Evolutionary conservation across 2,113 vertebrate species (phyloP).

Genomic region (Esox niger): DNA sequence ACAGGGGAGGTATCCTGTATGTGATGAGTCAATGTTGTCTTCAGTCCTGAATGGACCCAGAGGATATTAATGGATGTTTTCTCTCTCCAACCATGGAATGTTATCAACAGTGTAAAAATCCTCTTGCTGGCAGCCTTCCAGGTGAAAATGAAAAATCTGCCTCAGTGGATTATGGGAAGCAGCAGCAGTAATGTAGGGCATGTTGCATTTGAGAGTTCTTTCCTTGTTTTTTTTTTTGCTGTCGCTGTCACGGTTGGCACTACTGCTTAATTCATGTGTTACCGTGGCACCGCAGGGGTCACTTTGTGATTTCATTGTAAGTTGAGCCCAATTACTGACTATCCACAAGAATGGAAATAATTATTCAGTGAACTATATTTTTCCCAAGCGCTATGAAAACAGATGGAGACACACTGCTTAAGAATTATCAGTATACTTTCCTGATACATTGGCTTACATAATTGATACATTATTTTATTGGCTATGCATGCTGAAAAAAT

Average conservation of each 20-base stretch:
- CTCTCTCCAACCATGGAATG: conserved; percentile 33
- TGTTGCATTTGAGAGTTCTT: conserved; percentile 32
- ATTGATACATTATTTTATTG: too few species aligned
- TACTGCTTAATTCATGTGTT: conserved; percentile 16
- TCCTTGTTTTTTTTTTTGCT: conserved; percentile 30
- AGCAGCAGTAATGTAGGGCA: conserved; percentile 55
- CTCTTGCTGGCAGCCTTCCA: conserved; percentile 54
- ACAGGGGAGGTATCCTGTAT: too few species aligned
- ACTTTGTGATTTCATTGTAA: conserved; percentile 33
- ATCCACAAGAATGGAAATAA: not conserved
- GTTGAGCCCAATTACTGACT: conserved; percentile 19
- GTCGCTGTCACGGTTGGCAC: conserved; percentile 11
- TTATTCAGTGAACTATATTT: too few species aligned
- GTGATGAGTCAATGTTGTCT: too few species aligned
- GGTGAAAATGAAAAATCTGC: conserved; percentile 62
- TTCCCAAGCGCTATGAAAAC: too few species aligned
- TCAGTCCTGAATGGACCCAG: too few species aligned
- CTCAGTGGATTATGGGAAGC: conserved; percentile 52
- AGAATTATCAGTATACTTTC: too few species aligned
- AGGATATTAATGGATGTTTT: too few species aligned
- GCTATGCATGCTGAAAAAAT: too few species aligned
- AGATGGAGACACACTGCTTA: too few species aligned
- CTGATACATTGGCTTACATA: too few species aligned
- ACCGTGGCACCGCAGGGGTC: conserved; percentile 8
- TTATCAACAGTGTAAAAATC: conserved; percentile 57